Evolutionary conservation across 2,888 invertebrate genomes (phyloP).

Genomic region (Scotopteryx bipunctaria): DNA sequence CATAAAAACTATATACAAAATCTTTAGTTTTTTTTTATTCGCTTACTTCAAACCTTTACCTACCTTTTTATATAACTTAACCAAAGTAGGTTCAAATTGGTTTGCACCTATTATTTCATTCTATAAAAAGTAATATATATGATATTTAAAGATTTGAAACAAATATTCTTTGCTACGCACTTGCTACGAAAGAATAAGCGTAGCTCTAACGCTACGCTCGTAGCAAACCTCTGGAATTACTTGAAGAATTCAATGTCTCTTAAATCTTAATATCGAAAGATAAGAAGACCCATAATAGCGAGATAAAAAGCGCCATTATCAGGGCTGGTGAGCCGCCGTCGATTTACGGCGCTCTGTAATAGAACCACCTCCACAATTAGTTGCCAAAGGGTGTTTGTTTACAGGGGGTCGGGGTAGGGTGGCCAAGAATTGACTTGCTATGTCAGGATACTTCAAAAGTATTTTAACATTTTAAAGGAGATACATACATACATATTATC

Average conservation of each 20-base stretch:
- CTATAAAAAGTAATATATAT: too few species aligned
- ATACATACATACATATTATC: too few species aligned
- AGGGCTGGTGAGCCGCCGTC: slow-evolving; percentile 37
- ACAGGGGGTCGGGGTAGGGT: slow-evolving; percentile 46
- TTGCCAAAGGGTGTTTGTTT: slow-evolving; percentile 72
- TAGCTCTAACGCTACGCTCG: slow-evolving; percentile 3
- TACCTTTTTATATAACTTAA: too few species aligned
- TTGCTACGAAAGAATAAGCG: not conserved
- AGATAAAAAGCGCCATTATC: slow-evolving; percentile 37
- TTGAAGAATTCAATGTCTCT: too few species aligned
- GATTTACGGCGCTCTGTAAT: slow-evolving; percentile 58
- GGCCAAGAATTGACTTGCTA: slow-evolving; percentile 31
- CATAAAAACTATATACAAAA: too few species aligned
- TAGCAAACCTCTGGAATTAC: not conserved
- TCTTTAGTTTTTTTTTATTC: too few species aligned
- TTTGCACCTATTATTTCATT: too few species aligned
- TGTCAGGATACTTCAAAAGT: too few species aligned
- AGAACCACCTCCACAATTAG: slow-evolving; percentile 74
- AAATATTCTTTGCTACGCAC: not conserved
- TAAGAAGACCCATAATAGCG: slow-evolving; percentile 4
- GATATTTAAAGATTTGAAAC: not conserved
- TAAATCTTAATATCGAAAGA: slow-evolving; percentile 1
- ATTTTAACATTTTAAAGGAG: too few species aligned
- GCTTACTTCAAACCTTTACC: too few species aligned
- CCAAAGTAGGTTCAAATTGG: too few species aligned